Evolutionary conservation across 1,140 invertebrate genomes (phyloP).

Genomic region (Neelides sp.): DNA sequence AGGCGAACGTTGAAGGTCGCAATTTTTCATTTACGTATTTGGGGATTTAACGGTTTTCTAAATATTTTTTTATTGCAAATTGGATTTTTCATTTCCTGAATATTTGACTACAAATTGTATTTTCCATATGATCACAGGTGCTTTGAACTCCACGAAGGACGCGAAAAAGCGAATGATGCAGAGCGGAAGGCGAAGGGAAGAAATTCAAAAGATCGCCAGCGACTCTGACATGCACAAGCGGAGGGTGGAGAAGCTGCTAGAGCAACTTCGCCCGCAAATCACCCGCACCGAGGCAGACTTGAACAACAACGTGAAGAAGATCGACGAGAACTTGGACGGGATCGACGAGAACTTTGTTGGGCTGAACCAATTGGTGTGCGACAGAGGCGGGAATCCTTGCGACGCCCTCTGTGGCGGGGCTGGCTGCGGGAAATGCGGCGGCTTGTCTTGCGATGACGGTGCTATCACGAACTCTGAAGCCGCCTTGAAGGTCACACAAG

Average conservation of each 20-base stretch:
- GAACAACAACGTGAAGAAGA: slow-evolving; percentile 46
- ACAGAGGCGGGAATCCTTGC: slow-evolving; percentile 68
- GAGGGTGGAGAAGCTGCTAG: slow-evolving; percentile 64
- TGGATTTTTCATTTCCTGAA: not conserved
- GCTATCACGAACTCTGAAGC: slow-evolving; percentile 72
- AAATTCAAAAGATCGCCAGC: slow-evolving; percentile 41
- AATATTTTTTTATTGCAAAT: slow-evolving; percentile 1
- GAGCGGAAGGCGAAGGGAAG: slow-evolving; percentile 51
- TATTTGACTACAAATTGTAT: too few species aligned
- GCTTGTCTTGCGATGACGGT: slow-evolving; percentile 74
- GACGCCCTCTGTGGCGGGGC: slow-evolving; percentile 85
- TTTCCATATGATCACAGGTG: slow-evolving; percentile 42
- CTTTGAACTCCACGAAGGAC: slow-evolving; percentile 73
- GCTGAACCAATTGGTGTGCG: slow-evolving; percentile 79
- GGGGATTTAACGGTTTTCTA: not conserved
- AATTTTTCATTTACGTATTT: not conserved
- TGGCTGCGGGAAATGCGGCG: slow-evolving; percentile 79
- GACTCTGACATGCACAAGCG: slow-evolving; percentile 70
- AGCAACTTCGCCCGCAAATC: slow-evolving; percentile 53
- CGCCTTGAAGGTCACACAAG: slow-evolving; percentile 68
- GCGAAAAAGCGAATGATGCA: slow-evolving; percentile 54
- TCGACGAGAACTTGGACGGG: slow-evolving; percentile 50
- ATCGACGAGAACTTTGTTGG: slow-evolving; percentile 62
- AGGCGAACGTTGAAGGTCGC: slow-evolving; percentile 77
- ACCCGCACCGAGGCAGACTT: slow-evolving; percentile 52